Evolutionary conservation across 2,113 vertebrate genomes (phyloP).

Genomic region (Climacteris rufus): DNA sequence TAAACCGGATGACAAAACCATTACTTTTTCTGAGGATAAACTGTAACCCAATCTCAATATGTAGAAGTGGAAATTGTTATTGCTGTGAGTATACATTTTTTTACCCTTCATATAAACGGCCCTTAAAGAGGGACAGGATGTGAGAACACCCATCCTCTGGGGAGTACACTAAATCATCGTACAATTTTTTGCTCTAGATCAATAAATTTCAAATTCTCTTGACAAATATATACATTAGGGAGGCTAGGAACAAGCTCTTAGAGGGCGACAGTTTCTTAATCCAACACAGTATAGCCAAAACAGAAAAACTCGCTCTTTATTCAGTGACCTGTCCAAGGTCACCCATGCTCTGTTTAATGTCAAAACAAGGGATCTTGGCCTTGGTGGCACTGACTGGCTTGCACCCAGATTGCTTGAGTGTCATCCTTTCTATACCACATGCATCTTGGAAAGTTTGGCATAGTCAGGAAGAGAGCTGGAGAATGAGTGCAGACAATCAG

Average conservation of each 20-base stretch:
- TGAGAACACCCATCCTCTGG: neutral
- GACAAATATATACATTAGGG: neutral
- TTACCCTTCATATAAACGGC: neutral
- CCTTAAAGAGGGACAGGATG: neutral
- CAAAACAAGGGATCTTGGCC: neutral
- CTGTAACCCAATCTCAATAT: neutral
- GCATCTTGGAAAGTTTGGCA: neutral
- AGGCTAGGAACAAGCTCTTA: neutral
- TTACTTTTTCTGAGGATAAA: conserved; percentile 24
- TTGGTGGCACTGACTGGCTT: neutral
- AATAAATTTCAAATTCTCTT: conserved; percentile 12
- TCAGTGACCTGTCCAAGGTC: neutral
- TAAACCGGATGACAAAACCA: conserved; percentile 4
- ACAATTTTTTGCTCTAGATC: neutral
- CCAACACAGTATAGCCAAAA: neutral
- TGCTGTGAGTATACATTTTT: neutral
- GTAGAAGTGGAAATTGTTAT: neutral
- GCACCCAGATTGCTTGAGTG: neutral
- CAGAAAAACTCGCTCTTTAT: neutral
- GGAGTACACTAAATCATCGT: neutral
- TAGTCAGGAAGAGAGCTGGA: neutral
- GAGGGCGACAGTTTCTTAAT: neutral
- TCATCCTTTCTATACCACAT: neutral
- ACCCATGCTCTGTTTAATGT: neutral
- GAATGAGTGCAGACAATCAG: neutral